These are phyloP conservation scores for Hecatera dysodea DNA, from an alignment of 2,888 invertebrate genomes.

Conservation along the genomic window DNA sequence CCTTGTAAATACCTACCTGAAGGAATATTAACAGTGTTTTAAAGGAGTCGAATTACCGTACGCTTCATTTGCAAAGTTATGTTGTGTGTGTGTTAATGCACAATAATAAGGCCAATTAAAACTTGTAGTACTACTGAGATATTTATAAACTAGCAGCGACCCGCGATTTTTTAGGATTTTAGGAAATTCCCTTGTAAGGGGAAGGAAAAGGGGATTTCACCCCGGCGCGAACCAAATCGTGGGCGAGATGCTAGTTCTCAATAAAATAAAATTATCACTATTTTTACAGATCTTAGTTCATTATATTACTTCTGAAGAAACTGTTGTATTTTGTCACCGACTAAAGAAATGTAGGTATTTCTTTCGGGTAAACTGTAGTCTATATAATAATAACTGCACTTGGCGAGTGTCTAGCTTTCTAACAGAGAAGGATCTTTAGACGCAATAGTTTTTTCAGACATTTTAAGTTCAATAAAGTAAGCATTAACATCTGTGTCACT, in stretches of 20 bases:
- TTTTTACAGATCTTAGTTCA: neutral
- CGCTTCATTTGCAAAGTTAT: neutral
- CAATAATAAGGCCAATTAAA: slow-evolving; percentile 1
- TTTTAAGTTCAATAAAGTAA: neutral
- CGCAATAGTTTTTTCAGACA: neutral
- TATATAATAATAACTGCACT: no score
- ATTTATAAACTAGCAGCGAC: no score
- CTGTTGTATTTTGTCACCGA: neutral
- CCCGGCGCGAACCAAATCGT: no score
- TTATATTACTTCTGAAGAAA: neutral
- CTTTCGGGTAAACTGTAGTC: no score
- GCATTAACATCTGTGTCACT: neutral
- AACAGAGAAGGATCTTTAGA: neutral
- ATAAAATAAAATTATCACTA: neutral
- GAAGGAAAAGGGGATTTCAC: no score
- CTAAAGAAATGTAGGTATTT: no score
- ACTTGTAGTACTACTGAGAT: neutral
- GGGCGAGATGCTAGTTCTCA: no score
- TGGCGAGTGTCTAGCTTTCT: neutral
- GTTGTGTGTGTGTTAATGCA: no score
- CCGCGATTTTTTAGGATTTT: no score
- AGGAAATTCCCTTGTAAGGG: no score
- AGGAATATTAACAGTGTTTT: no score
- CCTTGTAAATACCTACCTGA: neutral
- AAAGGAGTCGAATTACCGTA: no score